Base-by-base conservation (phyloP, 1,140 invertebrate species). In the Campoletis sonorensis region DNA sequence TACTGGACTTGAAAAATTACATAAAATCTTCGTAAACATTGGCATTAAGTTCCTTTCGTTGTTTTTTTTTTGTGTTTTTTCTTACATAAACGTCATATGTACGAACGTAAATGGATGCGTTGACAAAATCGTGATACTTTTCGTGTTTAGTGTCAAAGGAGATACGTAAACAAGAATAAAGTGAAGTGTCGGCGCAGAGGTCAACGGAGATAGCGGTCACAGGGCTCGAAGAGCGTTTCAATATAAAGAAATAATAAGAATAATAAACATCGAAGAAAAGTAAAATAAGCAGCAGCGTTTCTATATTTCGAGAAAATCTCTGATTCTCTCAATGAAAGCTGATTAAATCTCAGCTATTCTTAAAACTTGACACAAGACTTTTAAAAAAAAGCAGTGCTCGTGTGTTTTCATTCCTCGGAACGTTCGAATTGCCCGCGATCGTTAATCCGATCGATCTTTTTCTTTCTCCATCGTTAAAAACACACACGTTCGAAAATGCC, bases 401-500 rank as follows among this genome's bases (percentile, higher is more conserved):
- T 73, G 11, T 73, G 26, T 1, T 73, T 51, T 51, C 51, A 1
- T 73, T 51, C 26, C 33, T 16, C 15, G n/a, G 18, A 54, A 10
- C 11, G 1, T 75, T 58, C 49, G 26, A 75, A 75, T 75, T 75
- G 21, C 15, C 45, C n/a, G 73, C n/a, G 23, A 76, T 45, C 72
- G 73, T 84, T 61, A 18, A 18, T 73, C 81, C 79, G 58, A 49
- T 23, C 26, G 21, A 75, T 23, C 8, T 58, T n/a, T 51, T 23
- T 11, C 33, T n/a, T 51, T 79, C 68, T 33, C 45, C 79, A 23
- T 18, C 3, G 26, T 45, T 45, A 13, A 45, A 45, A 45, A 45
- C 1, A 33, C 30, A 21, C 64, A 70, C 16, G 76, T 73, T 68
- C 68, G 49, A 86, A 86, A 71, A 90, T 90, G 89, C 82, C 88